Evolutionary conservation across 2,113 vertebrate genomes (phyloP), one percentile per base, ranked within the genome.

Genomic region (Mirza zaza): DNA sequence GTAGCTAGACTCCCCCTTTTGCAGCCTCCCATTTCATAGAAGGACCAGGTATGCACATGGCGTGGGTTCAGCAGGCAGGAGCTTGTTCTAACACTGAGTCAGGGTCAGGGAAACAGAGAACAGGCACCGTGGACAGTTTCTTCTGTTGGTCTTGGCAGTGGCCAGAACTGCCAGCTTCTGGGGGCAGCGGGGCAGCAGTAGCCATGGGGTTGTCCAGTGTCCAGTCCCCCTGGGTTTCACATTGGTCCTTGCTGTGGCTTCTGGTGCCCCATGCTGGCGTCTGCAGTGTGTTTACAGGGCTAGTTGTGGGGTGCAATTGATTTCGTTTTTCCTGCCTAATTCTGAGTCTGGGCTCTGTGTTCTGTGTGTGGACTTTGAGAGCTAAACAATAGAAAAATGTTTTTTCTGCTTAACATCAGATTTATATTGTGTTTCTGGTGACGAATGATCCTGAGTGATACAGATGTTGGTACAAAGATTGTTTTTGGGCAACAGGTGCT

Each of bases 21-120:
- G 10, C 25, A 45, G 63, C 34, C 1, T 42, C 85, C 75, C 6
- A 75, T 29, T 36, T 48, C 48, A 20, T 10, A 34, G 18, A 45
- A 70, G 1, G 34, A 52, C 12, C 39, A 32, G 45, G 27, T 12
- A 0, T 45, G 8, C 0, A 4, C 0, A 0, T 6, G 34, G 36
- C 20, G 39, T 2, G 11, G 91, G 86, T 29, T 55, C 87, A 77
- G 48, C 5, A 13, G 39, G 80, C 20, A 10, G 20, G 7, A 0
- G 32, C 57, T 39, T 3, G 5, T n/a, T 23, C 21, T 17, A n/a
- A n/a, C 20, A 8, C 3, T 1, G 73, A 27, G 55, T 32, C 83
- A 57, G 36, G 59, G 59, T 42, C 50, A 61, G 61, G 7, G 77
- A 27, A 50, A 23, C 45, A 55, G 32, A 39, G 50, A 68, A 73